Percentiles rank a stretch among this genome's conserved stretches.
Evolutionary conservation across 1,140 invertebrate genomes (phyloP).

Genomic region (Bicyclus anynana): DNA sequence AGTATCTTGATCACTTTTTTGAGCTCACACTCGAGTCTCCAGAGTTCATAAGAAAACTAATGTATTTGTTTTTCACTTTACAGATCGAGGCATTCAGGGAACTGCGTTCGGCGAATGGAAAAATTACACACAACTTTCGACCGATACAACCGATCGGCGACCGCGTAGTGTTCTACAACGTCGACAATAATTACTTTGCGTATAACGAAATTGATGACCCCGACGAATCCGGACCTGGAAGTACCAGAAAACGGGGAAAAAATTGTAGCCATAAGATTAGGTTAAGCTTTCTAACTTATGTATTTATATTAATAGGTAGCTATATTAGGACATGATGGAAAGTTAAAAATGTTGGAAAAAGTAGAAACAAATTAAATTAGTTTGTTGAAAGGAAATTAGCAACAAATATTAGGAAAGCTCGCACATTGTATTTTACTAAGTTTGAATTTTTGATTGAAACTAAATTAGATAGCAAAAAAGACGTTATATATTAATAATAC

Average conservation of each 20-base stretch:
- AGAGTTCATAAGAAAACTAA: too few relatives aligned
- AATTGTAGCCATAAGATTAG: conserved; percentile 17
- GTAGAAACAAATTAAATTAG: too few relatives aligned
- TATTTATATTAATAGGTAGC: not conserved
- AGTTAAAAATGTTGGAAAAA: too few relatives aligned
- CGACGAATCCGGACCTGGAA: conserved; percentile 25
- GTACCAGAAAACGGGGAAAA: conserved; percentile 32
- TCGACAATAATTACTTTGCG: conserved; percentile 62
- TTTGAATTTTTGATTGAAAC: too few relatives aligned
- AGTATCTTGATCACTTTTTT: too few relatives aligned
- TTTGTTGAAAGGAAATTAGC: too few relatives aligned
- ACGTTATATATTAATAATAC: too few relatives aligned
- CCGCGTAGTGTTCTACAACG: conserved; percentile 79
- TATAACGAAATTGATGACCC: conserved; percentile 67
- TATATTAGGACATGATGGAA: too few relatives aligned
- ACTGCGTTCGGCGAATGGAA: conserved; percentile 81
- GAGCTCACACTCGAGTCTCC: too few relatives aligned
- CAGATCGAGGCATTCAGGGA: conserved; percentile 87
- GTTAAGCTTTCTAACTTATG: conserved; percentile 1
- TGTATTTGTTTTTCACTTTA: conserved; percentile 47
- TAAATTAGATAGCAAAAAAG: too few relatives aligned
- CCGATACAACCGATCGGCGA: conserved; percentile 86
- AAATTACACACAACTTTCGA: conserved; percentile 86
- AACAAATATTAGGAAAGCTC: too few relatives aligned
- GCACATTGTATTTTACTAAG: too few relatives aligned